A percentile compares a stretch with the other conserved stretches of the same genome.
Conservation (phyloP, 2,113 vertebrate species). For the Eolophus roseicapilla region DNA sequence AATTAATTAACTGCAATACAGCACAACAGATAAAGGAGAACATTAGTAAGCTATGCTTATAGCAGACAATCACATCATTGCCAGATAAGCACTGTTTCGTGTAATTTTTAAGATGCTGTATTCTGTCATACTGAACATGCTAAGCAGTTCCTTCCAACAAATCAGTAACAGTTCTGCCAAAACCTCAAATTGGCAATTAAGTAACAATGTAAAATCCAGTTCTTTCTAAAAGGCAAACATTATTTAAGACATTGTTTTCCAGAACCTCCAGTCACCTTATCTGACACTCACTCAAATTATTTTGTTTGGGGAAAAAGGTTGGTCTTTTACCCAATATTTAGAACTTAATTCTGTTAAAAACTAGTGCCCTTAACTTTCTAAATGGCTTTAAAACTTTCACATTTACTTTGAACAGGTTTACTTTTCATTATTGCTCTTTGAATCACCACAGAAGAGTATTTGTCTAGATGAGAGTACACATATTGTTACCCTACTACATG, state of each 20-base stretch:
- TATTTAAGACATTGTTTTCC: not conserved
- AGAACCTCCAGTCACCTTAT: not conserved
- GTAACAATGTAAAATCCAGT: not conserved
- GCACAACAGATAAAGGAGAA: accelerated
- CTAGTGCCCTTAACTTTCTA: not conserved
- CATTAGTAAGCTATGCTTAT: not conserved
- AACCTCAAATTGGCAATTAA: not conserved
- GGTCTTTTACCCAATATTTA: not conserved
- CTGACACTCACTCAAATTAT: not conserved
- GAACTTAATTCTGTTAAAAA: not conserved
- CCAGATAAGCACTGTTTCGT: too few species aligned
- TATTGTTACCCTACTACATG: not conserved
- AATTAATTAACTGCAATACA: not conserved
- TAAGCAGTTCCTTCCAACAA: not conserved
- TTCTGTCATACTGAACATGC: not conserved
- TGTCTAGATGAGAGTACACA: not conserved
- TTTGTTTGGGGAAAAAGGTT: not conserved
- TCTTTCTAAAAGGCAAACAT: not conserved
- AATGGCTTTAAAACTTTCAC: not conserved
- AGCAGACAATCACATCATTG: not conserved
- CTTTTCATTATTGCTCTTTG: not conserved
- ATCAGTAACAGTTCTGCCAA: not conserved
- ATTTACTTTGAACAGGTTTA: not conserved
- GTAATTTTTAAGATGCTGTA: not conserved
- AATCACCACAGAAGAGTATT: not conserved